Percentiles rank a stretch among this genome's conserved stretches.
These are phyloP conservation scores for Drosophila neotestacea DNA, from an alignment of 2,888 invertebrate species.

Conservation along the genomic window DNA sequence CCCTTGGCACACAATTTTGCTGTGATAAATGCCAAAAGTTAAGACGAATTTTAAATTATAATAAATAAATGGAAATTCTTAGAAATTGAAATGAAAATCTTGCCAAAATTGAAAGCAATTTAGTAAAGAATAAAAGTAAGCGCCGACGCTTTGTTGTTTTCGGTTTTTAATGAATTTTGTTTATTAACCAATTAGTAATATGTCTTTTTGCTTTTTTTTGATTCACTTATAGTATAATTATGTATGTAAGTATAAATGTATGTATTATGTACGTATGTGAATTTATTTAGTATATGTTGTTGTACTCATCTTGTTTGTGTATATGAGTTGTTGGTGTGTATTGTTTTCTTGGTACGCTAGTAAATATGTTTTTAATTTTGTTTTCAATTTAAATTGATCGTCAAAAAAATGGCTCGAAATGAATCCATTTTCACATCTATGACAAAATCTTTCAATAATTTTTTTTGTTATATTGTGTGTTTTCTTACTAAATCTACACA, in stretches of 20 bases:
- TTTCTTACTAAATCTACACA: slow-evolving; percentile 53
- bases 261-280: slow-evolving; percentile 64
- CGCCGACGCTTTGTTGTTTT: slow-evolving; percentile 50
- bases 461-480: slow-evolving; percentile 20
- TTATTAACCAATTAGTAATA: slow-evolving; percentile 78
- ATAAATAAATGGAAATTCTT: slow-evolving; percentile 5
- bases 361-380: slow-evolving; percentile 36
- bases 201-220: slow-evolving; percentile 55
- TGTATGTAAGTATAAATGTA: slow-evolving; percentile 80
- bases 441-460: slow-evolving; percentile 27
- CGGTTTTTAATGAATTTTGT: slow-evolving; percentile 68
- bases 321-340: slow-evolving; percentile 31
- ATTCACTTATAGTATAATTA: slow-evolving; percentile 73
- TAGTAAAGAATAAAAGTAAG: slow-evolving; percentile 72
- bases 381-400: slow-evolving; percentile 28
- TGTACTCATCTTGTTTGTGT: slow-evolving; percentile 67
- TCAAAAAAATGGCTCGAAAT: slow-evolving; percentile 35
- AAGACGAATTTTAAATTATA: neutral
- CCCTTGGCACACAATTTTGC: slow-evolving; percentile 51
- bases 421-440: slow-evolving; percentile 27
- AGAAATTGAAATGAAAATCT: slow-evolving; percentile 14
- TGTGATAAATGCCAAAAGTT: slow-evolving; percentile 62
- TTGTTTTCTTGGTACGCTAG: slow-evolving; percentile 60
- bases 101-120: slow-evolving; percentile 59
- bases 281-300: slow-evolving; percentile 67